phyloP scores from a whole-genome alignment of 2,113 vertebrate species.

The Nymphicus hollandicus region DNA sequence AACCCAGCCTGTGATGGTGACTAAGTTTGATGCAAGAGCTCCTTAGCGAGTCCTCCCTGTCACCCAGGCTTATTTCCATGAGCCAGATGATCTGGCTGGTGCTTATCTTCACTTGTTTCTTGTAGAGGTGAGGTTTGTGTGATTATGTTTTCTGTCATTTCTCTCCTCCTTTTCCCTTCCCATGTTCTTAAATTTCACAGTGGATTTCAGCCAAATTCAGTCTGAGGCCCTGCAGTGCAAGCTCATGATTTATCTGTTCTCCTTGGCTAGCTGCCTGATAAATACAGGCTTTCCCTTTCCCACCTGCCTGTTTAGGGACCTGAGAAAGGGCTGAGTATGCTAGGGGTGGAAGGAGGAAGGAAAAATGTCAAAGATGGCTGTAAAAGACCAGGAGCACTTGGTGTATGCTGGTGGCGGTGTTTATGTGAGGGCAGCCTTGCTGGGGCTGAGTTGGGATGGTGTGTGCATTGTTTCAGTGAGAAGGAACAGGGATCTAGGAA shows the following conservation, averaged over 20 bases:
- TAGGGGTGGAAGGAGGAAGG: neutral
- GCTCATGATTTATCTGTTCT: neutral
- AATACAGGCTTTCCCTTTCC: neutral
- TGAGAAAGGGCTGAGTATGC: neutral
- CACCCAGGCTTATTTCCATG: neutral
- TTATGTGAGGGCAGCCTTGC: neutral
- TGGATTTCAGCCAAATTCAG: neutral
- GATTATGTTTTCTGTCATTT: neutral
- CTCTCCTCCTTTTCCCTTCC: neutral
- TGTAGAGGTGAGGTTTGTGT: neutral
- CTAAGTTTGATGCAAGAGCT: neutral
- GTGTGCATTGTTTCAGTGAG: neutral
- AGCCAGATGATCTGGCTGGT: neutral
- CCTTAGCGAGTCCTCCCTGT: neutral
- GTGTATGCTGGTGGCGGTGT: neutral
- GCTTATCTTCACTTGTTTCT: neutral
- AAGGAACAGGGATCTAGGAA: neutral
- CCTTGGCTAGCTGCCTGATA: neutral
- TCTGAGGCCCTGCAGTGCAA: neutral
- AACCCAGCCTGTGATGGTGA: neutral
- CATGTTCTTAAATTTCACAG: neutral
- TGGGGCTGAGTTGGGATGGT: neutral
- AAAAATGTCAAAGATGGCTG: neutral
- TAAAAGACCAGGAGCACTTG: neutral
- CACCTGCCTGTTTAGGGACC: neutral